Evolutionary conservation across 2,888 invertebrate genomes (phyloP).

Genomic region (Opisthograptis luteolata): DNA sequence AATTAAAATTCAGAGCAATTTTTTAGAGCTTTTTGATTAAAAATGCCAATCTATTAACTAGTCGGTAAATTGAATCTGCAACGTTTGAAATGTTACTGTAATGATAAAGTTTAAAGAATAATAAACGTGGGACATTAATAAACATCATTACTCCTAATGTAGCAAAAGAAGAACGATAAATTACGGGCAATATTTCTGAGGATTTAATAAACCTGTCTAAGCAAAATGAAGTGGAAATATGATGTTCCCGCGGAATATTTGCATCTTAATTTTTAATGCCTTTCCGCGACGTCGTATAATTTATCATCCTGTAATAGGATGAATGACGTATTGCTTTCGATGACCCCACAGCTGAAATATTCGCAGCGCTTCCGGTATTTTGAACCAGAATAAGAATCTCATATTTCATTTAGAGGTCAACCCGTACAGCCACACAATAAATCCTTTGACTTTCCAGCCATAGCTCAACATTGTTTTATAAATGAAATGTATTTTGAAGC

Average conservation of each 20-base stretch:
- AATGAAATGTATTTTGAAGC: slow-evolving; percentile 21
- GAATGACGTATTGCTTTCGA: slow-evolving; percentile 46
- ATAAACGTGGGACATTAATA: slow-evolving; percentile 13
- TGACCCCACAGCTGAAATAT: slow-evolving; percentile 44
- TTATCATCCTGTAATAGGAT: slow-evolving; percentile 54
- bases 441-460: slow-evolving; percentile 30
- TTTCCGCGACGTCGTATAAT: slow-evolving; percentile 39
- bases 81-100: background rate
- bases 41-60: background rate
- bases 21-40: slow-evolving; percentile 4
- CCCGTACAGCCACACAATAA: slow-evolving; percentile 37
- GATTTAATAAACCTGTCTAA: slow-evolving; percentile 43
- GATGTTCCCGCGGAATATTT: slow-evolving; percentile 42
- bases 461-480: slow-evolving; percentile 28
- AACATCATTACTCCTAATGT: slow-evolving; percentile 14
- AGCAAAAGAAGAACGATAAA: slow-evolving; percentile 18
- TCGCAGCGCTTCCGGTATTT: slow-evolving; percentile 34
- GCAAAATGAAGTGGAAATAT: slow-evolving; percentile 53
- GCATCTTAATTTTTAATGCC: slow-evolving; percentile 46
- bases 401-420: slow-evolving; percentile 38
- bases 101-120: background rate
- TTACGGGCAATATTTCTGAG: slow-evolving; percentile 25
- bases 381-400: slow-evolving; percentile 33
- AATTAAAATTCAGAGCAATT: slow-evolving; percentile 14
- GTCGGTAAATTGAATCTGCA: background rate